Conservation (phyloP, 2,888 invertebrate species). For the Argyra leucocephala region DNA sequence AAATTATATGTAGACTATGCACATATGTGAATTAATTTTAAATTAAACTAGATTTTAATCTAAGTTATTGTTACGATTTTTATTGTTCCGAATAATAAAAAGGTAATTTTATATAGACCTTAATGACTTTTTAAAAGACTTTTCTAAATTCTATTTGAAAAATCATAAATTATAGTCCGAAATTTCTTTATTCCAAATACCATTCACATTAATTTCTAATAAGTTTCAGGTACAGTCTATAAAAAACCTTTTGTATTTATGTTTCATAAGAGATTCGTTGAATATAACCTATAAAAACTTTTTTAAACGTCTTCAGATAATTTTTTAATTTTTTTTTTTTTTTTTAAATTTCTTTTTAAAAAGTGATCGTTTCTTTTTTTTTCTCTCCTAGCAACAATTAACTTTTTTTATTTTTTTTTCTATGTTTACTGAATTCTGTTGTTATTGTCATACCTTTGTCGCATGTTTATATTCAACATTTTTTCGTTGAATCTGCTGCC, state of each 20-base stretch:
- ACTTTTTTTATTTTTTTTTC: background rate
- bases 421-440: background rate
- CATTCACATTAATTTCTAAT: background rate
- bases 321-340: background rate
- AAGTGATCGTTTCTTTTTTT: too few species aligned
- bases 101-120: too few species aligned
- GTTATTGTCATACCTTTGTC: background rate
- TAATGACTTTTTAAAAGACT: background rate
- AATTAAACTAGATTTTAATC: too few species aligned
- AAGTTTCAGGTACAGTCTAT: background rate
- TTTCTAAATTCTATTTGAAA: background rate
- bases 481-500: background rate
- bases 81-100: too few species aligned
- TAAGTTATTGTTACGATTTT: too few species aligned
- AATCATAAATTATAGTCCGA: background rate
- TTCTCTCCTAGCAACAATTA: background rate
- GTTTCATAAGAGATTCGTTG: too few species aligned
- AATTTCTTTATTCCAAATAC: background rate
- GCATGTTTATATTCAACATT: conserved; percentile 3
- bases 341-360: background rate
- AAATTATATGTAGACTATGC: too few species aligned
- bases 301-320: too few species aligned
- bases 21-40: too few species aligned
- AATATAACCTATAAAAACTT: too few species aligned
- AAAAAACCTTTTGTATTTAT: background rate